phyloP scores from a whole-genome alignment of 2,888 invertebrate species.

The Melieria crassipennis region DNA sequence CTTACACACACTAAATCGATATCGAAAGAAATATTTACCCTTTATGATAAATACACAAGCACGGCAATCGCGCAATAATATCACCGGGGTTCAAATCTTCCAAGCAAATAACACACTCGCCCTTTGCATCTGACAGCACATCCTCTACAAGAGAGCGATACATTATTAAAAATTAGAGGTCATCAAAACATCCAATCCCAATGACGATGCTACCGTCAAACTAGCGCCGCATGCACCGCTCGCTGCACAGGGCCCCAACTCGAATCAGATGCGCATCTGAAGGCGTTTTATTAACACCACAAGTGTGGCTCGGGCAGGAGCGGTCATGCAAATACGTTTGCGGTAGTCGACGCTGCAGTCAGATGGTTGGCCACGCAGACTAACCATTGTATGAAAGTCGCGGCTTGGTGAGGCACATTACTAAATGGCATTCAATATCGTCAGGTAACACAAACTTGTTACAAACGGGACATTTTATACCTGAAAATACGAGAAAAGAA shows the following conservation, averaged over 20 bases:
- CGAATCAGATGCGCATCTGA: too few species aligned
- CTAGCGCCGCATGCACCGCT: too few species aligned
- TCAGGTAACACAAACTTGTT: slow-evolving; percentile 98
- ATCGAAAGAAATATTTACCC: slow-evolving; percentile 70
- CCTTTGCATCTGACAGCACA: slow-evolving; percentile 93
- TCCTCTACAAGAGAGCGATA: slow-evolving; percentile 79
- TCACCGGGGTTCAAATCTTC: slow-evolving; percentile 96
- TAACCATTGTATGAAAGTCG: slow-evolving; percentile 98
- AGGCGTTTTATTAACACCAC: too few species aligned
- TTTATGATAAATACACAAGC: slow-evolving; percentile 99
- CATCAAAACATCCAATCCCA: background rate
- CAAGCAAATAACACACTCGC: slow-evolving; percentile 98
- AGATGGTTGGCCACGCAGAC: slow-evolving; percentile 27
- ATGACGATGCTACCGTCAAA: too few species aligned
- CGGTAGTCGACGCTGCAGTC: too few species aligned
- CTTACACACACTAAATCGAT: background rate
- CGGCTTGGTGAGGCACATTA: slow-evolving; percentile 99
- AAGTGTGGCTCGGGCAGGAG: too few species aligned
- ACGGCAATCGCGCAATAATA: slow-evolving; percentile 97
- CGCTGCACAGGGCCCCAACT: too few species aligned
- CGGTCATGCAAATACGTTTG: too few species aligned
- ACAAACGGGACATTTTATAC: slow-evolving; percentile 99
- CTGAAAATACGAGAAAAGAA: slow-evolving; percentile 71
- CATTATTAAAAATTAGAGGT: too few species aligned
- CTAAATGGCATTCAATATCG: slow-evolving; percentile 98